Conservation (phyloP, 1,140 invertebrate genomes). For the Zelostemma sp. region DNA sequence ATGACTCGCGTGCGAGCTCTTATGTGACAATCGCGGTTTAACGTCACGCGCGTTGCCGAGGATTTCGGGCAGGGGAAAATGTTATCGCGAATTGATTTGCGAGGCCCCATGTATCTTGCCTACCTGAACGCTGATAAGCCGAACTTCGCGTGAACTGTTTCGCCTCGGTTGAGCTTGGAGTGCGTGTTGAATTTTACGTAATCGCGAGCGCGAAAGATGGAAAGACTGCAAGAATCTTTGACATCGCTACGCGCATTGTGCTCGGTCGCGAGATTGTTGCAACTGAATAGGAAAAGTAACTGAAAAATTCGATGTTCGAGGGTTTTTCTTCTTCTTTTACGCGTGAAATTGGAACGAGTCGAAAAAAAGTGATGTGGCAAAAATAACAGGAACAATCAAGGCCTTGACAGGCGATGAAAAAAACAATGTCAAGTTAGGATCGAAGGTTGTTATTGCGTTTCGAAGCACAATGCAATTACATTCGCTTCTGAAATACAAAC, state of each 20-base stretch:
- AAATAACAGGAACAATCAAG: too few species aligned
- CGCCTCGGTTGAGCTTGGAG: conserved; percentile 38
- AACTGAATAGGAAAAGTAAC: conserved; percentile 24
- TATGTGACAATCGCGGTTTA: conserved; percentile 10
- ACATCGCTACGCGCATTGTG: conserved; percentile 38
- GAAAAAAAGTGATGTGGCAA: too few species aligned
- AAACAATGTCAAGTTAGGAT: too few species aligned
- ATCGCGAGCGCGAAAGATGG: conserved; percentile 36
- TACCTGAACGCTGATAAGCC: conserved; percentile 44
- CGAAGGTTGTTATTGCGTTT: too few species aligned
- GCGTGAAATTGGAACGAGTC: too few species aligned
- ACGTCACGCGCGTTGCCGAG: conserved; percentile 1
- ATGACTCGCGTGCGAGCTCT: too few species aligned
- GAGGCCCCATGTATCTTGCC: conserved; percentile 34
- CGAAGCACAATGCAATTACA: conserved; percentile 43
- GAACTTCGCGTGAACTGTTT: conserved; percentile 35
- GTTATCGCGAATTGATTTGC: conserved; percentile 41
- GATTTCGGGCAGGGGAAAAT: conserved; percentile 10
- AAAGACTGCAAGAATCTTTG: conserved; percentile 44
- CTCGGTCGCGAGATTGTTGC: conserved; percentile 36
- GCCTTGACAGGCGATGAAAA: too few species aligned
- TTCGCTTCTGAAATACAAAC: conserved; percentile 38
- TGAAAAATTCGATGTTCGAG: conserved; percentile 20
- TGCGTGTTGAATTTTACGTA: conserved; percentile 44
- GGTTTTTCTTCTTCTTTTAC: too few species aligned